Evolutionary conservation across 2,113 vertebrate genomes (phyloP), one percentile per base, ranked within the genome.

Genomic region (Butorides virescens): DNA sequence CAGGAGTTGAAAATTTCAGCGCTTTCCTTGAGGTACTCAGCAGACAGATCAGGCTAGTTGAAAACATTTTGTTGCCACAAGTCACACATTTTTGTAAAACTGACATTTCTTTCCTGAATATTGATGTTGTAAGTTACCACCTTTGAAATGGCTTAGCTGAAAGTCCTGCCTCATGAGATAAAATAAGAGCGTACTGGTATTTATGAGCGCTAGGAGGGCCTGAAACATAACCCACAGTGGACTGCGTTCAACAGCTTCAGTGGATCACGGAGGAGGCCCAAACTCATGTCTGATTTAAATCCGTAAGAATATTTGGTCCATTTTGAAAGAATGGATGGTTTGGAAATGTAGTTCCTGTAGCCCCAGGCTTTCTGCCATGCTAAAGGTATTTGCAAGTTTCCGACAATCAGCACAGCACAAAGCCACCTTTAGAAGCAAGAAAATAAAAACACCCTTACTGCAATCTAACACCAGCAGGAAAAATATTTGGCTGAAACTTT

Each of bases 401-500:
- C 88, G 80, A 92, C 30, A 90, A 78, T 12, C 30, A 81, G 61
- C 53, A 88, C 34, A 67, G 71, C 39, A 94, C 59, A 73, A 95
- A 96, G 59, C 55, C 92, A 56, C 96, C 66, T 95, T 95, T 55
- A 85, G 89, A 86, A 94, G 79, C 58, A 91, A 68, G 46, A 81
- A 96, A 95, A 73, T 49, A 95, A 89, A 68, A 71, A 18, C 73
- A 88, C 37, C 46, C 52, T 90, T 93, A 93, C 56, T 94, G 80
- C 37, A 79, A 70, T 53, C 68, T 90, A 95, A 74, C 62, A 79
- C 67, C 68, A 59, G 49, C 62, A 90, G 78, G 83, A 59, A 92
- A 96, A 94, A 88, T 88, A 94, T 74, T 88, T 66, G 80, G 80
- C 94, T 94, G 73, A 97, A 97, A 84, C 16, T 90, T 92, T 39